Base-by-base conservation (phyloP, 2,888 invertebrate species). In the Urechis unicinctus region DNA sequence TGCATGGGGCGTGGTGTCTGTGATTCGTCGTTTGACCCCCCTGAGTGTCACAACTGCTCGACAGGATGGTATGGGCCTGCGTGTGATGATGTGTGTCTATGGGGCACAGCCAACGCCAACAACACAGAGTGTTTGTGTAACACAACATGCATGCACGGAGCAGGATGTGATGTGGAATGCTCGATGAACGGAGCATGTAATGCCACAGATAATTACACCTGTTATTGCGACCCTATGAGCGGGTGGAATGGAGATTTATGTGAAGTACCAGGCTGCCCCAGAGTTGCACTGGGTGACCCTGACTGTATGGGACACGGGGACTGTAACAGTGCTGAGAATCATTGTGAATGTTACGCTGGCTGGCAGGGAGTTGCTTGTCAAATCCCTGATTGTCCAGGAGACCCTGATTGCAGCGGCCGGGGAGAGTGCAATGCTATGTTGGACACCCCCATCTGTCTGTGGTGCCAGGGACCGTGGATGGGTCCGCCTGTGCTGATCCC, bases 401-500 rank as follows among this genome's bases (percentile, higher is more conserved):
- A 64, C 42, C 64, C 66, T 1, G 60, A 67, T 56, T 68, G 68
- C 51, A 58, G 59, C 52, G 53, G 25, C 6, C 60, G 66, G 31
- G 69, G 69, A 17, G 36, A 25, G 3, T 69, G 69, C 50, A 61
- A 65, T 31, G 59, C 50, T 6, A 53, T 55, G 2, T 64, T 61
- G 21, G 62, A 62, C 29, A 64, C 68, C 1, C 69, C 69, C 1
- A 45, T 53, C 3, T 70, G 70, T 58, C 47, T 53, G 6, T 58
- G 64, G 52, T 70, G 70, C 57, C 31, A 58, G 2, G 56, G 53
- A 1, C 61, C 60, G 26, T 70, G 68, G 68, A 67, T 65, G 64
- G 70, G 70, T 2, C 61, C 61, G 67, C 65, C 3, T 70, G 70
- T 58, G 60, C 61, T 49, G 68, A 69, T n/a, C 67, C 66, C 1